Conservation (phyloP, 2,888 invertebrate genomes). For the Gastracanthus pulcherrimus region DNA sequence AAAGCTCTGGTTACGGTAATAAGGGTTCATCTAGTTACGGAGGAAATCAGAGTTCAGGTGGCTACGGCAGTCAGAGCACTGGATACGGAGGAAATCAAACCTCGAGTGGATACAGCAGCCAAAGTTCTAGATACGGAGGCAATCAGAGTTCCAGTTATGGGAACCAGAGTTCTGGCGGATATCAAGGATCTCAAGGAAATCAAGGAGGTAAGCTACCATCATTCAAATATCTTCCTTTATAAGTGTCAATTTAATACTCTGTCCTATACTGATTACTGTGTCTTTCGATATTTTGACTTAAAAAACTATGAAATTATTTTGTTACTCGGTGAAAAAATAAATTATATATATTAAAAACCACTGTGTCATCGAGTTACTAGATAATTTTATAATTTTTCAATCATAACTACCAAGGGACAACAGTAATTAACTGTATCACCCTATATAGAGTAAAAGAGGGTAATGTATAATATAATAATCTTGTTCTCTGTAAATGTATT, state of each 20-base stretch:
- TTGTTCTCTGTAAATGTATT: not conserved
- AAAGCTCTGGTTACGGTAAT: slow-evolving; percentile 17
- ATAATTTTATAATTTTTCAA: no score
- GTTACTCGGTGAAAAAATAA: no score
- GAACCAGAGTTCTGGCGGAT: slow-evolving; percentile 14
- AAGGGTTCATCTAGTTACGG: slow-evolving; percentile 15
- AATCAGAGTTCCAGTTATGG: slow-evolving; percentile 21
- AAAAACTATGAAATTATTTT: no score
- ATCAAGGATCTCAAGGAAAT: slow-evolving; percentile 26
- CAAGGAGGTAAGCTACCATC: slow-evolving; percentile 25
- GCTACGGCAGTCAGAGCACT: slow-evolving; percentile 52
- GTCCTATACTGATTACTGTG: no score
- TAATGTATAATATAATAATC: not conserved
- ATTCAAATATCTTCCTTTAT: not conserved
- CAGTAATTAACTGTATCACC: no score
- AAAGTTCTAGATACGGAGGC: not conserved
- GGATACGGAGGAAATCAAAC: slow-evolving; percentile 49
- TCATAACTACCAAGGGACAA: no score
- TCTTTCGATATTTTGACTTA: no score
- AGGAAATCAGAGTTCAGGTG: slow-evolving; percentile 18
- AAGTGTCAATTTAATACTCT: no score
- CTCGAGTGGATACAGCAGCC: not conserved
- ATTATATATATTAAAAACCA: no score
- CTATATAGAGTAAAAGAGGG: not conserved
- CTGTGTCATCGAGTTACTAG: no score